Base-by-base conservation (phyloP, 1,140 invertebrate species). In the Neomicropteryx cornuta region DNA sequence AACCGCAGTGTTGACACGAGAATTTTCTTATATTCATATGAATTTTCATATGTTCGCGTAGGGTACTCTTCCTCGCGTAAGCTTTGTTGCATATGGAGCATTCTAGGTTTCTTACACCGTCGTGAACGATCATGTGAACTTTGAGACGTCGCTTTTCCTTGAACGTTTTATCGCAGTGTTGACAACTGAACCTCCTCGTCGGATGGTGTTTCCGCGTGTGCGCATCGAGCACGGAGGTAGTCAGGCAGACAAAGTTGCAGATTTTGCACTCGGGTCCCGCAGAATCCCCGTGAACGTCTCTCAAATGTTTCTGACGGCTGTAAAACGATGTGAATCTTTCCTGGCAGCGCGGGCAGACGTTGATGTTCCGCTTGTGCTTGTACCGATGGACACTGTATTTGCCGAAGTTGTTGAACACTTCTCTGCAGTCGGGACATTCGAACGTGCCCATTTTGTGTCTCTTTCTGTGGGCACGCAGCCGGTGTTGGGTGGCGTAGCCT, bases 301-400 rank as follows among this genome's bases (percentile, higher is more conserved):
- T 50, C 36, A 66, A 50, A 45, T 66, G 62, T 31, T 54, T 62
- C 0, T 44, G 45, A 40, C 62, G 52, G 6, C 46, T 39, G 35
- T 62, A 53, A 24, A 63, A 66, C 8, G 52, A 50, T 4, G 57
- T 58, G 23, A 66, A 66, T 0, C 52, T 42, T 42, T 63, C 56
- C 1, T 56, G 43, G 21, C 62, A 66, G 37, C 53, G 41, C 5
- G 62, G 62, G 36, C 62, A 66, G 0, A 54, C 44, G 40, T 62
- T 31, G 29, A 31, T n/a, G 18, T 17, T 16, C 13, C 10, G 3
- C 29, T 31, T 31, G 18, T 31, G 18, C 29, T 3, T 16, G 18
- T 17, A 31, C 10, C 5, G 29, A 10, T 16, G 18, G 3, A 10
- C 4, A 31, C 4, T 31, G 18, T 16, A n/a, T n/a, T n/a, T n/a